Evolutionary conservation across 2,888 invertebrate genomes (phyloP), one percentile per base, ranked within the genome.

Genomic region (Pyrocoelia pectoralis): DNA sequence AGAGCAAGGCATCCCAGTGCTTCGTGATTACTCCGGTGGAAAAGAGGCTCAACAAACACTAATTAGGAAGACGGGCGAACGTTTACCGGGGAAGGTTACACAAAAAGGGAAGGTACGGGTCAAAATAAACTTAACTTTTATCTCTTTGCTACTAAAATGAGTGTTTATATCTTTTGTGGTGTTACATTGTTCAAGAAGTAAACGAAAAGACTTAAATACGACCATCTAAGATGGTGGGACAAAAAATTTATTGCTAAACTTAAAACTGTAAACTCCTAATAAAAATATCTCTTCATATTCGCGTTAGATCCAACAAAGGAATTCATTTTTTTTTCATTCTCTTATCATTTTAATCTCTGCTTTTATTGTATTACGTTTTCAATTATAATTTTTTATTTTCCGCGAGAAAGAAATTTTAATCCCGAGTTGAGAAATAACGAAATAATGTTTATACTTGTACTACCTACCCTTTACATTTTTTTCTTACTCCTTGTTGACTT

Each of bases 1-100:
- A 29, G 49, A 14, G 46, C 60, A 56, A 48, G 43, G 59, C 49
- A 57, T 61, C 56, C 56, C 55, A 41, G 65, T 61, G 61, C 60
- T 61, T 61, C 61, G 56, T 60, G 65, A 65, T 65, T 65, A 65
- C 56, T 60, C 33, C 61, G 17, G 46, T 61, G 56, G 65, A 65
- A 65, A 65, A 65, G 64, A 64, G 65, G 65, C 56, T 65, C 65
- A 65, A 61, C 65, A 65, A 65, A 65, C 65, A 65, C 65, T 65
- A 65, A 65, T 65, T 65, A 65, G 65, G 58, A 61, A 65, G 60
- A 65, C 65, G 65, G 58, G 61, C 65, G 56, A 61, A 61, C 65
- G 65, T 65, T 65, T 65, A 65, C 65, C 57, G 65, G 61, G 24
- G 65, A 61, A 56, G 65, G 65, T 65, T 65, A 65, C 65, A 65